These are phyloP conservation scores for Rhinopithecus roxellana DNA, from an alignment of 2,113 vertebrate species.

Conservation along the genomic window DNA sequence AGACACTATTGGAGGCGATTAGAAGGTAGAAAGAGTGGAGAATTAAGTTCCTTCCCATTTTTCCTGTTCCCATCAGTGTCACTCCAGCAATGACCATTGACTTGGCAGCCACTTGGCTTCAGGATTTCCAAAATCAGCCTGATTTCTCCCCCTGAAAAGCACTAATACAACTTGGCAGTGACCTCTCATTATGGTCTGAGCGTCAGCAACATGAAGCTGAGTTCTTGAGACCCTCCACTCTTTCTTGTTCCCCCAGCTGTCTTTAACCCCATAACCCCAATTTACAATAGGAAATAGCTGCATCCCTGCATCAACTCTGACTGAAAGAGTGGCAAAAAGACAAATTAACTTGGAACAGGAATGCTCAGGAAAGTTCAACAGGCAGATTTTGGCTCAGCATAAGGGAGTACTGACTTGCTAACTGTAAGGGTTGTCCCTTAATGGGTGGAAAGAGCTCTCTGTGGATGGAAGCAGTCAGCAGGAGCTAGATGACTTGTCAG, in stretches of 20 bases:
- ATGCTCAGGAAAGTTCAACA: neutral
- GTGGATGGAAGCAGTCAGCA: neutral
- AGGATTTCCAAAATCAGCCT: neutral
- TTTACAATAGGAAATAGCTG: neutral
- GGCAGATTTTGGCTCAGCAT: neutral
- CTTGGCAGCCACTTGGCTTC: neutral
- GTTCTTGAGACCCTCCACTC: neutral
- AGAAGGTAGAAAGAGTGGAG: neutral
- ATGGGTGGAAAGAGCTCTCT: neutral
- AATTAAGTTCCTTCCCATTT: neutral
- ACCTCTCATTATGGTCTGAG: neutral
- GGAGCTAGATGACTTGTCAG: neutral
- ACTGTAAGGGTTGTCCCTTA: neutral
- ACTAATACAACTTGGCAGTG: too few species aligned
- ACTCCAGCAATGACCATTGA: neutral
- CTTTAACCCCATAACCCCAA: neutral
- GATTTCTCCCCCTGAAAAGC: rapidly evolving
- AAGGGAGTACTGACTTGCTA: neutral
- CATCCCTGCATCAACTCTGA: neutral
- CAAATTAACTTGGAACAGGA: neutral
- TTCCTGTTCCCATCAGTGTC: neutral
- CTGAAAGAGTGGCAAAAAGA: neutral
- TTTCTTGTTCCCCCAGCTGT: neutral
- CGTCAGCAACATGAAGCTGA: neutral
- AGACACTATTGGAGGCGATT: neutral